Percentiles rank a stretch among this genome's conserved stretches.
Conservation (phyloP, 2,888 invertebrate species). For the Blera fallax region DNA sequence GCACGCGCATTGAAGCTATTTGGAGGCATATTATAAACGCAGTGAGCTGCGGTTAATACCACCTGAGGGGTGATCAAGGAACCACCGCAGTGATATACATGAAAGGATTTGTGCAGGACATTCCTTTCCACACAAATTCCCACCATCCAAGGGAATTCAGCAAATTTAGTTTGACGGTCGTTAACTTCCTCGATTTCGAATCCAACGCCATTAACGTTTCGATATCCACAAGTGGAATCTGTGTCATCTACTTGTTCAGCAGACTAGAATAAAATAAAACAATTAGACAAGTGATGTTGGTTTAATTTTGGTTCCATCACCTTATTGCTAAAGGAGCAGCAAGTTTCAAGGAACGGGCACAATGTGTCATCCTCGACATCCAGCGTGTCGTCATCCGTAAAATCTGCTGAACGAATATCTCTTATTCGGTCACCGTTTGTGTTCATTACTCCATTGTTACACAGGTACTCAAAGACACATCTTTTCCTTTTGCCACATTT, state of each 20-base stretch:
- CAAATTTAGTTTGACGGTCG: slow-evolving; percentile 87
- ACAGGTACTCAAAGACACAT: no score
- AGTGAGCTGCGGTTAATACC: slow-evolving; percentile 91
- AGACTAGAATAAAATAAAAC: slow-evolving; percentile 9
- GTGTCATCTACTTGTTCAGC: slow-evolving; percentile 68
- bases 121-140: slow-evolving; percentile 85
- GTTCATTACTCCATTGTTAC: no score
- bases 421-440: no score
- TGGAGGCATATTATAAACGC: slow-evolving; percentile 77
- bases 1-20: slow-evolving; percentile 83
- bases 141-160: slow-evolving; percentile 93
- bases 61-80: slow-evolving; percentile 88
- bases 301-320: slow-evolving; percentile 64
- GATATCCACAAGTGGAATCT: slow-evolving; percentile 85
- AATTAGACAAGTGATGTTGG: background rate
- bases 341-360: slow-evolving; percentile 77
- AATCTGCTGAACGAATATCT: no score
- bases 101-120: slow-evolving; percentile 82
- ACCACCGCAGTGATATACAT: slow-evolving; percentile 90
- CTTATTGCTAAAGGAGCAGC: slow-evolving; percentile 77
- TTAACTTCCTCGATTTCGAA: slow-evolving; percentile 85
- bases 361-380: slow-evolving; percentile 74
- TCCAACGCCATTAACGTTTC: slow-evolving; percentile 88
- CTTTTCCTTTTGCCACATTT: no score
- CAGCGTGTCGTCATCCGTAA: no score